Conservation (phyloP, 2,797 vertebrate species). For the Myoxocephalus aenaeus region DNA sequence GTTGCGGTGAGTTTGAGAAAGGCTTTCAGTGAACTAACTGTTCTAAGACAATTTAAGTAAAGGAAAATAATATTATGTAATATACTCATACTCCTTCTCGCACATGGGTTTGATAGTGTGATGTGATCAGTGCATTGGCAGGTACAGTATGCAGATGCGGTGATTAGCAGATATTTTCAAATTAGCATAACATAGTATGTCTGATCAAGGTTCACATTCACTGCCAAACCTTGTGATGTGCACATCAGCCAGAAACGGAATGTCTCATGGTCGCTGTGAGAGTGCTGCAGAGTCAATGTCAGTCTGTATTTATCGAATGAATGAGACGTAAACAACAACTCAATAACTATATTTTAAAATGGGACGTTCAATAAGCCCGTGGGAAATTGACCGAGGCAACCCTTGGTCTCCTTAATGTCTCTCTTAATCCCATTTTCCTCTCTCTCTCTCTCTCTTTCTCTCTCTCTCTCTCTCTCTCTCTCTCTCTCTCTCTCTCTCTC, state of each 20-base stretch:
- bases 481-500: background rate
- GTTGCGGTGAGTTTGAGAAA: background rate
- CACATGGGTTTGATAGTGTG: background rate
- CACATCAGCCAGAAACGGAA: conserved; percentile 33
- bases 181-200: conserved; percentile 13
- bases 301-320: conserved; percentile 57
- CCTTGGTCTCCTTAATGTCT: conserved; percentile 32
- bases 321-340: conserved; percentile 70
- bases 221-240: conserved; percentile 17
- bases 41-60: background rate
- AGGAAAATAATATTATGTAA: background rate
- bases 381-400: conserved; percentile 52
- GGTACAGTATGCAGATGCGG: background rate
- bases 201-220: conserved; percentile 23
- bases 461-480: background rate
- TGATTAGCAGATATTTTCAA: conserved; percentile 16
- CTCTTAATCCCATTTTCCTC: background rate
- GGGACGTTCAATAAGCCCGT: conserved; percentile 57
- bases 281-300: conserved; percentile 52
- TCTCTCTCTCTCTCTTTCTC: background rate
- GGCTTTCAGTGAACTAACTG: background rate
- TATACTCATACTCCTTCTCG: background rate
- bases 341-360: conserved; percentile 68
- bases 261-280: conserved; percentile 36
- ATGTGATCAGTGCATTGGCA: background rate